Evolutionary conservation across 1,140 invertebrate genomes (phyloP).

Genomic region (Drosophila lacteicornis): DNA sequence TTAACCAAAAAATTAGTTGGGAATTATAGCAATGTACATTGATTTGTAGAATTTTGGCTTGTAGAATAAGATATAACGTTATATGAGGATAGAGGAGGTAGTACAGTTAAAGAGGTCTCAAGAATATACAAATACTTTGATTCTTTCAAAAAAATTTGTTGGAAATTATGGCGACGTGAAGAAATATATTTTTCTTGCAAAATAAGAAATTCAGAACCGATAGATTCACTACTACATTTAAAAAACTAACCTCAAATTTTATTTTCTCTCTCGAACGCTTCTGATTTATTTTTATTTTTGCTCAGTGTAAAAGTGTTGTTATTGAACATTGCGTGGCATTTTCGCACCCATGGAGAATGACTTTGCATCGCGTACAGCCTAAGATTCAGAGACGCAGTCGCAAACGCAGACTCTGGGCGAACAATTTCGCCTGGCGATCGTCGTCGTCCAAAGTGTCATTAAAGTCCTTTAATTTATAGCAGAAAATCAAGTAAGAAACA

Average conservation of each 20-base stretch:
- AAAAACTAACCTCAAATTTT: neutral
- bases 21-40: neutral
- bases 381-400: constrained; percentile 52
- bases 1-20: neutral
- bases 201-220: neutral
- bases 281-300: fast-evolving
- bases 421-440: constrained; percentile 78
- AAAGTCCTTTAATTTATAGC: constrained; percentile 84
- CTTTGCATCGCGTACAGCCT: constrained; percentile 41
- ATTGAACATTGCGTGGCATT: constrained; percentile 78
- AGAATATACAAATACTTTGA: neutral
- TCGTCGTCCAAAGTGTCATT: constrained; percentile 80
- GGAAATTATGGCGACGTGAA: no score
- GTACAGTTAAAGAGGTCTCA: no score
- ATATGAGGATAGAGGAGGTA: no score
- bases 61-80: no score
- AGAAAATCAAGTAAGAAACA: constrained; percentile 83
- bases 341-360: constrained; percentile 76
- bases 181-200: no score
- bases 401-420: constrained; percentile 48
- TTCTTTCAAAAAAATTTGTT: neutral
- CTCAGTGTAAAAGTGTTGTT: constrained; percentile 31
- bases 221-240: neutral
- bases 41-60: no score
- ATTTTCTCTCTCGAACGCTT: neutral